Conservation (phyloP, 2,113 vertebrate species). For the Collichthys lucidus region DNA sequence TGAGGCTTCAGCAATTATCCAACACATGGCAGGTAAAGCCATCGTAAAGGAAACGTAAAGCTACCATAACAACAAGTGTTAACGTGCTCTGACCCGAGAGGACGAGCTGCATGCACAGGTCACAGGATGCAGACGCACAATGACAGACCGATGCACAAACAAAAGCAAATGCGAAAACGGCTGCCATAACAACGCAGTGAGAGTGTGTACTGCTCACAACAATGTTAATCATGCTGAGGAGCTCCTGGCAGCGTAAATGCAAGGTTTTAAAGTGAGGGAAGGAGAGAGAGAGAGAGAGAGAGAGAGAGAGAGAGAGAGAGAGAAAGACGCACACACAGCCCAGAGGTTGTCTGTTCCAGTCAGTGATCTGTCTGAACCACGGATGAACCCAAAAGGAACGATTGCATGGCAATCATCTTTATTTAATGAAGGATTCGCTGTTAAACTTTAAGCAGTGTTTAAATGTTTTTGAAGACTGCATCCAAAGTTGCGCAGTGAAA, state of each 20-base stretch:
- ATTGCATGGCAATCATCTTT: constrained; percentile 49
- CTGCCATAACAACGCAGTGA: constrained; percentile 39
- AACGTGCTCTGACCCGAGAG: not conserved
- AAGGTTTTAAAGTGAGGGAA: constrained; percentile 13
- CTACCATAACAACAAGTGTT: constrained; percentile 5
- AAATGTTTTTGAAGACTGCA: constrained; percentile 3
- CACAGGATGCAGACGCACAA: constrained; percentile 9
- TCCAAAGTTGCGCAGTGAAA: not conserved
- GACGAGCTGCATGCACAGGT: not conserved
- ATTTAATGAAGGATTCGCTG: constrained; percentile 34
- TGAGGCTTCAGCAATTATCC: constrained; percentile 44
- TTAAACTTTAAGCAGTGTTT: constrained; percentile 14
- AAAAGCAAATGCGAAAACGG: constrained; percentile 3
- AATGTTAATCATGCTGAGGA: constrained; percentile 52
- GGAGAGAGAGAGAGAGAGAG: not conserved
- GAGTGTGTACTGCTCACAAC: constrained; percentile 33
- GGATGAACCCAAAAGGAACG: constrained; percentile 57
- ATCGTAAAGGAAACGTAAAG: constrained; percentile 18
- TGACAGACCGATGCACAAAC: constrained; percentile 24
- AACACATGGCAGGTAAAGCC: constrained; percentile 30
- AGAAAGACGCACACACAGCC: constrained; percentile 16
- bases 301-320: not conserved
- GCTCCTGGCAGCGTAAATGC: constrained; percentile 37
- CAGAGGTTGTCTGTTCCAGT: constrained; percentile 46
- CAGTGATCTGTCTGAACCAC: constrained; percentile 54